A percentile compares a stretch with the other conserved stretches of the same genome.
phyloP scores from a whole-genome alignment of 2,797 vertebrate genomes.

The Brachymystax lenok region DNA sequence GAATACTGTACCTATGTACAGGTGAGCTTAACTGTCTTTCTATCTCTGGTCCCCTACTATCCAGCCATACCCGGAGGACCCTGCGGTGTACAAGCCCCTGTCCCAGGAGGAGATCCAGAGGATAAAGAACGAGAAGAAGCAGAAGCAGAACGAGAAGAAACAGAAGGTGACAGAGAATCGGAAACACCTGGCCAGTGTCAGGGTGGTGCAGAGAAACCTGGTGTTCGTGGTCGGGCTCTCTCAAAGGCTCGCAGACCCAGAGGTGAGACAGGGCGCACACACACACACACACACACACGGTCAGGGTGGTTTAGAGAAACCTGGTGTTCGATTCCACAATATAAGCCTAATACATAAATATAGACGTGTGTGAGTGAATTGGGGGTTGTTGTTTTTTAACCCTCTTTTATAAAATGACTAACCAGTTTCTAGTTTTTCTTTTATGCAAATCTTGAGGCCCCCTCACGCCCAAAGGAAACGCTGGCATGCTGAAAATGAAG shows the following conservation, averaged over 20 bases:
- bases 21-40: neutral
- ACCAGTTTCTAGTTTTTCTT: too few relatives aligned
- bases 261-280: slow-evolving; percentile 95
- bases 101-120: slow-evolving; percentile 99
- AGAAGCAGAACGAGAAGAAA: slow-evolving; percentile 99
- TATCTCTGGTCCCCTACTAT: slow-evolving; percentile 38
- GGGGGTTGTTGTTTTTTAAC: too few relatives aligned
- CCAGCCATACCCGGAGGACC: slow-evolving; percentile 98
- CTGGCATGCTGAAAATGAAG: too few relatives aligned
- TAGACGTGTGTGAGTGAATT: too few relatives aligned
- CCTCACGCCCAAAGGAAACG: too few relatives aligned
- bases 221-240: slow-evolving; percentile 98
- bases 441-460: too few relatives aligned
- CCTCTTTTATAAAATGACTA: too few relatives aligned
- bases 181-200: slow-evolving; percentile 97
- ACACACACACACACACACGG: slow-evolving; percentile 74
- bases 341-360: too few relatives aligned
- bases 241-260: slow-evolving; percentile 94
- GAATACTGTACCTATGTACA: neutral
- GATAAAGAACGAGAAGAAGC: slow-evolving; percentile 99
- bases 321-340: slow-evolving; percentile 58
- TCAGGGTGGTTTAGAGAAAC: slow-evolving; percentile 98
- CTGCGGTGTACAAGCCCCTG: slow-evolving; percentile 98
- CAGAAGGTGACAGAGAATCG: slow-evolving; percentile 99
- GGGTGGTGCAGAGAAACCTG: slow-evolving; percentile 98